Evolutionary conservation across 2,888 invertebrate species (phyloP).

Genomic region (Athripsodes cinereus): DNA sequence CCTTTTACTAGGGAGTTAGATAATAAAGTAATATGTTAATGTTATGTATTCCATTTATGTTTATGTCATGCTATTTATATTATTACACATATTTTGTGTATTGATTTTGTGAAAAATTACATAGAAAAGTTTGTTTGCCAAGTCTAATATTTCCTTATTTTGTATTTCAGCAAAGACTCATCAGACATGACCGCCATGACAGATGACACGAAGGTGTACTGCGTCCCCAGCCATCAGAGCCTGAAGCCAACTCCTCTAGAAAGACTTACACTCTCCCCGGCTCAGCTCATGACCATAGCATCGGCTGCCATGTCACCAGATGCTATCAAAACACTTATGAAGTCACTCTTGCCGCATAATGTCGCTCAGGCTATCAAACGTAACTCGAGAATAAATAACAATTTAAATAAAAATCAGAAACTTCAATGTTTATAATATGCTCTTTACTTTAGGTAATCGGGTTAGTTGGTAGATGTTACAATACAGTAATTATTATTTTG

Average conservation of each 20-base stretch:
- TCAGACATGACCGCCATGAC: conserved; percentile 54
- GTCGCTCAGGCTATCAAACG: conserved; percentile 56
- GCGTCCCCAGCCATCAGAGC: conserved; percentile 21
- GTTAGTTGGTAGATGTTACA: too few relatives aligned
- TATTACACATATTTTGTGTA: too few relatives aligned
- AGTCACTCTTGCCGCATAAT: conserved; percentile 64
- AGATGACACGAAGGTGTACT: conserved; percentile 59
- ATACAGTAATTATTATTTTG: too few relatives aligned
- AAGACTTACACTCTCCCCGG: conserved; percentile 49
- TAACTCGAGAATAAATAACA: conserved; percentile 5
- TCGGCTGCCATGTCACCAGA: conserved; percentile 75
- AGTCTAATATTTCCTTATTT: neutral
- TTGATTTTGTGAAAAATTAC: neutral
- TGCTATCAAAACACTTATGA: conserved; percentile 68
- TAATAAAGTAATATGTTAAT: too few relatives aligned
- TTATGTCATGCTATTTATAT: too few relatives aligned
- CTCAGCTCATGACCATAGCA: conserved; percentile 70
- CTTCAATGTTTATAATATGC: too few relatives aligned
- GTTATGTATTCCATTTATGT: neutral
- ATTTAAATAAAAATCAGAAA: too few relatives aligned
- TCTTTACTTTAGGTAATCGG: too few relatives aligned
- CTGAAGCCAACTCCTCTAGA: conserved; percentile 22
- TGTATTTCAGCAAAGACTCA: conserved; percentile 26
- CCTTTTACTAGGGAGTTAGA: too few relatives aligned
- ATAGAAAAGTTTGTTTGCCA: neutral